Conservation (phyloP, 2,888 invertebrate genomes). For the Hypercompe scribonia region DNA sequence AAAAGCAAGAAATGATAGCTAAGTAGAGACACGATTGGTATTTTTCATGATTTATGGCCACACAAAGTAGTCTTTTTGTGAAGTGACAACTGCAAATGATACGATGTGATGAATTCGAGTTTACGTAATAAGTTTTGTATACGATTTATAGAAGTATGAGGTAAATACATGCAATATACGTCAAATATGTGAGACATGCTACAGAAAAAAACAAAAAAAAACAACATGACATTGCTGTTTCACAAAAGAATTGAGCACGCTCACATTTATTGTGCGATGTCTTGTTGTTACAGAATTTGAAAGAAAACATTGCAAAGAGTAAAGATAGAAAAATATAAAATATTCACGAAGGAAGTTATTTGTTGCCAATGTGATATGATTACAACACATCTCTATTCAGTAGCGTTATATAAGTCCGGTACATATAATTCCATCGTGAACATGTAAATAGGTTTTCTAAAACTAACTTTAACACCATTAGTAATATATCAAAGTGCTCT, state of each 20-base stretch:
- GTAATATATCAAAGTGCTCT: conserved; percentile 48
- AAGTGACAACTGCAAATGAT: conserved; percentile 61
- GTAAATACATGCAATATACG: conserved; percentile 66
- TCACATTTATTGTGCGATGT: conserved; percentile 62
- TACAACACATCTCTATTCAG: neutral
- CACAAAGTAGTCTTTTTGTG: conserved; percentile 80
- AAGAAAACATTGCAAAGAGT: conserved; percentile 86
- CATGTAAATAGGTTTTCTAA: conserved; percentile 34
- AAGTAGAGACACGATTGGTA: conserved; percentile 25
- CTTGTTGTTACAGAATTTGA: conserved; percentile 61
- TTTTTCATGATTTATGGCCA: conserved; percentile 68
- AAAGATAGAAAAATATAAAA: conserved; percentile 57
- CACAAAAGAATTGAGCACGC: conserved; percentile 34
- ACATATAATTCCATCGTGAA: conserved; percentile 56
- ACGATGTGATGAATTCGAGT: conserved; percentile 64
- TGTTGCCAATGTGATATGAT: conserved; percentile 13
- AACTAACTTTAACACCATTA: conserved; percentile 34
- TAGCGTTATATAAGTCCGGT: neutral
- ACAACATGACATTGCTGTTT: conserved; percentile 64
- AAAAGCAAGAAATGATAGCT: conserved; percentile 45
- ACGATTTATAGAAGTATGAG: conserved; percentile 37
- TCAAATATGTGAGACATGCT: conserved; percentile 69
- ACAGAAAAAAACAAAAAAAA: conserved; percentile 58
- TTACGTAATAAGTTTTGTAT: conserved; percentile 55
- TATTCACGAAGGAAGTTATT: conserved; percentile 55